Evolutionary conservation across 2,888 invertebrate species (phyloP).

Genomic region (Unio delphinus): DNA sequence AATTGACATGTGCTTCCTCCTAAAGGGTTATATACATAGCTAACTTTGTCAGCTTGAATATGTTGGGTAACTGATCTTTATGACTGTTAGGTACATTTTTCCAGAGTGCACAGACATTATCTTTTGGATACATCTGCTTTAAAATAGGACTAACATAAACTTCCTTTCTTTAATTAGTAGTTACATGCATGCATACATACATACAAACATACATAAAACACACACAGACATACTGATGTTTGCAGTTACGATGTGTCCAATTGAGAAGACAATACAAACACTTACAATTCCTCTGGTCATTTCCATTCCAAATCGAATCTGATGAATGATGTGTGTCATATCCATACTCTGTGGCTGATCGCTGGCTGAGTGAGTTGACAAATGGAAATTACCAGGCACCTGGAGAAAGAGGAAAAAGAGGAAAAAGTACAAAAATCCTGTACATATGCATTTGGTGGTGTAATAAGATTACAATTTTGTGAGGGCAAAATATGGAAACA

Average conservation of each 20-base stretch:
- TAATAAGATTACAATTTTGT: not conserved
- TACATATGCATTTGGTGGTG: not conserved
- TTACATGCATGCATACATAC: not conserved
- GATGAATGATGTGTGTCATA: slow-evolving; percentile 75
- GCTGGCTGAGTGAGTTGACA: slow-evolving; percentile 75
- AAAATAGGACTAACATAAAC: too few species aligned
- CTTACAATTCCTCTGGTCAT: slow-evolving; percentile 53
- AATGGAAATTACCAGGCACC: slow-evolving; percentile 77
- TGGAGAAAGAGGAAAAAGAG: slow-evolving; percentile 34
- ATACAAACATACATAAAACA: not conserved
- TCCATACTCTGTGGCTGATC: slow-evolving; percentile 74
- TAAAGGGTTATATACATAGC: too few species aligned
- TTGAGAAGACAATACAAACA: not conserved
- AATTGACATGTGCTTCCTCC: too few species aligned
- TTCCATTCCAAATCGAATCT: slow-evolving; percentile 72
- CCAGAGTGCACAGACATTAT: too few species aligned
- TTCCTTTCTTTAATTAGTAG: too few species aligned
- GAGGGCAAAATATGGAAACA: not conserved
- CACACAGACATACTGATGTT: too few species aligned
- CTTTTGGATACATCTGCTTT: too few species aligned
- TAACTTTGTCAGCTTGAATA: too few species aligned
- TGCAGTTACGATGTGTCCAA: not conserved
- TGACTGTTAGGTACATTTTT: too few species aligned
- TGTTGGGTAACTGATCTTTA: too few species aligned
- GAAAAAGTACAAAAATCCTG: not conserved